phyloP scores from a whole-genome alignment of 2,113 vertebrate species.

The Odocoileus virginianus region DNA sequence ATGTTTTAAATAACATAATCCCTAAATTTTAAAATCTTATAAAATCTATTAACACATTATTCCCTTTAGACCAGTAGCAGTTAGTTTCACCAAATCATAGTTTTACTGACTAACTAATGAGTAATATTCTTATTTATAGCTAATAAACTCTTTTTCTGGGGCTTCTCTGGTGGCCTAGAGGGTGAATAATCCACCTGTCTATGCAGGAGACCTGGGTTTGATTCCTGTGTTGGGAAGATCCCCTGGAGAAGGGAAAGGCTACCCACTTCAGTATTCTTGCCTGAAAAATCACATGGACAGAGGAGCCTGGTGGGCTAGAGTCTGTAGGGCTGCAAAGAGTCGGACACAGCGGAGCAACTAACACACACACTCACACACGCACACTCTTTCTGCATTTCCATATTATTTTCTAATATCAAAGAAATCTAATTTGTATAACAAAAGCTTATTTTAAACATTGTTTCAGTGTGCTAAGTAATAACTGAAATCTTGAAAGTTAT shows the following conservation, averaged over 20 bases:
- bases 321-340: not conserved
- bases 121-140: constrained; percentile 57
- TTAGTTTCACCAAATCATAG: constrained; percentile 67
- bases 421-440: constrained; percentile 67
- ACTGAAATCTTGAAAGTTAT: constrained; percentile 21
- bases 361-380: not conserved
- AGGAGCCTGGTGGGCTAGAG: not conserved
- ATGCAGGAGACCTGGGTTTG: not conserved
- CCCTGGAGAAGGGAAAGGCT: not conserved
- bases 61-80: constrained; percentile 48
- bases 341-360: fast-evolving
- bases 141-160: constrained; percentile 57
- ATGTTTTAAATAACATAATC: constrained; percentile 57
- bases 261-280: not conserved
- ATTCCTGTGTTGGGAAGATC: not conserved
- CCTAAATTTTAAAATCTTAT: constrained; percentile 62
- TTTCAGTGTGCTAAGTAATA: not conserved
- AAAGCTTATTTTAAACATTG: constrained; percentile 18
- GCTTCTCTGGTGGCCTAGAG: not conserved
- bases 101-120: constrained; percentile 75
- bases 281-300: not conserved
- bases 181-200: not conserved
- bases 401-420: constrained; percentile 62
- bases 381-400: not conserved
- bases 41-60: constrained; percentile 57